Evolutionary conservation across 35 echinoderm and acorn worm species (phyloP).

Genomic region (Amphiura filiformis): DNA sequence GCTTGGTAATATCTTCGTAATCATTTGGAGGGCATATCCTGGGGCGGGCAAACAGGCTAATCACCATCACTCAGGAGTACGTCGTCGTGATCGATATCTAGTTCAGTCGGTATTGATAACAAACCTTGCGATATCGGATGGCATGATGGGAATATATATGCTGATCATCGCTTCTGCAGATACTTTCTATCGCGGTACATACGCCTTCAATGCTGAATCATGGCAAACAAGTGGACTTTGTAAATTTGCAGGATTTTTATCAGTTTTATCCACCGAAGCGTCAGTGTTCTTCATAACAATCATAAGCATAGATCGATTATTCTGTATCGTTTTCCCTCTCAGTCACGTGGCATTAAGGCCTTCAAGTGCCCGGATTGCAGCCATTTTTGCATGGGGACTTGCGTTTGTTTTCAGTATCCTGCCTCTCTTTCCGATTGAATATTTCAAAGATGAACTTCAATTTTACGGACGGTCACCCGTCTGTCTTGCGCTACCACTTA

Average conservation of each 20-base stretch:
- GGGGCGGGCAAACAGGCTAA: not conserved
- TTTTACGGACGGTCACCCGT: constrained; percentile 13
- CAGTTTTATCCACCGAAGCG: constrained; percentile 18
- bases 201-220: not conserved
- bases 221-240: constrained; percentile 2
- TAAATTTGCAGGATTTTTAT: constrained; percentile 12
- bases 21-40: not conserved
- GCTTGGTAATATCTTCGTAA: constrained; percentile 32
- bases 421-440: not conserved
- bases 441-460: not conserved
- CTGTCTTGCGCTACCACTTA: constrained; percentile 1
- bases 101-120: not conserved
- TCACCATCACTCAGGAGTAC: too few species aligned
- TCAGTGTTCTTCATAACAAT: not conserved
- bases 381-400: not conserved
- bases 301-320: not conserved
- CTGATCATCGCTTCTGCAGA: constrained; percentile 6
- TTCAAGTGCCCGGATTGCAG: not conserved
- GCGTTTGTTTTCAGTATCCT: not conserved
- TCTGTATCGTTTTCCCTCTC: not conserved
- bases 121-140: constrained; percentile 13
- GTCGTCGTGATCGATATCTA: too few species aligned
- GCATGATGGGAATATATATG: constrained; percentile 14
- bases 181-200: not conserved
- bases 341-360: not conserved